Evolutionary conservation across 2,797 vertebrate species (phyloP).

Genomic region (Halcyon badia): DNA sequence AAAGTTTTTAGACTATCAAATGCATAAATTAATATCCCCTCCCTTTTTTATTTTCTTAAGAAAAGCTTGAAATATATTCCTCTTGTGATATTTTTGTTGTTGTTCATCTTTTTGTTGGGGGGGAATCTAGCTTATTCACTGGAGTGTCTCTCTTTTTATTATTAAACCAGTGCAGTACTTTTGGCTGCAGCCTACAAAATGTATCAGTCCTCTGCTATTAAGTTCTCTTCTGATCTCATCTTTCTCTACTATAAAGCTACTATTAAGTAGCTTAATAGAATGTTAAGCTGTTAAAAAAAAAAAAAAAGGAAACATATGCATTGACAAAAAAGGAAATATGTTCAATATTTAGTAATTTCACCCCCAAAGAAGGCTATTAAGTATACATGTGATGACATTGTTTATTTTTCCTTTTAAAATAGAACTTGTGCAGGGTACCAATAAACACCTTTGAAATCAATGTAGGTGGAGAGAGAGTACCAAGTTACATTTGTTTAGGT

Average conservation of each 20-base stretch:
- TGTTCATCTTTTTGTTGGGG: no score
- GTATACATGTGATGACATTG: neutral
- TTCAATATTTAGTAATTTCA: neutral
- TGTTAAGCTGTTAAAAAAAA: neutral
- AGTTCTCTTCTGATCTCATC: no score
- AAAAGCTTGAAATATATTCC: neutral
- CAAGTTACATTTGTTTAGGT: neutral
- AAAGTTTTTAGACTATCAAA: neutral
- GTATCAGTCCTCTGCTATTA: neutral
- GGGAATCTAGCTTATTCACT: neutral
- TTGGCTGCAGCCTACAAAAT: neutral
- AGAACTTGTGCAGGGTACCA: neutral
- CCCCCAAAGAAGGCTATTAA: neutral
- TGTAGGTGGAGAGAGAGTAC: neutral
- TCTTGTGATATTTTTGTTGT: neutral
- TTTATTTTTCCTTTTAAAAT: neutral
- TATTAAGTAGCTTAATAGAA: neutral
- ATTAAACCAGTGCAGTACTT: neutral
- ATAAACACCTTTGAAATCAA: neutral
- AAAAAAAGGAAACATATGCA: no score
- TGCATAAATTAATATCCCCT: neutral
- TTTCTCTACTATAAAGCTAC: no score
- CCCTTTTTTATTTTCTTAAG: neutral
- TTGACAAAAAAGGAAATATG: neutral
- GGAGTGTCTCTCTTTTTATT: neutral